These are phyloP conservation scores for Lysiphlebus fabarum DNA, from an alignment of 1,140 invertebrate species.

Conservation along the genomic window DNA sequence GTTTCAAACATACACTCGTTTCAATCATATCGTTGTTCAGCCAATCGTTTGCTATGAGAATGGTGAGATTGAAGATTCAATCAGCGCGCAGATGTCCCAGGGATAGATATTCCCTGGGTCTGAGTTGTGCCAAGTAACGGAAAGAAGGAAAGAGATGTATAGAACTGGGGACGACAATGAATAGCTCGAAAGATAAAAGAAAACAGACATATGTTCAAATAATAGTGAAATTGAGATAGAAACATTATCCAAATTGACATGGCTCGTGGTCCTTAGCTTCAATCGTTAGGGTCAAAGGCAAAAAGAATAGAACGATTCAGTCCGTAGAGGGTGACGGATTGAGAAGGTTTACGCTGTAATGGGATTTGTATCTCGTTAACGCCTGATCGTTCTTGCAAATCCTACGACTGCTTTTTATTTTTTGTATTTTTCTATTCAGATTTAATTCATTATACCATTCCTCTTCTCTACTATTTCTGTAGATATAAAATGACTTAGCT, in stretches of 20 bases:
- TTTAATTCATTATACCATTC: too few relatives aligned
- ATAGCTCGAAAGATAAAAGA: slow-evolving; percentile 24
- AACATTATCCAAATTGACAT: slow-evolving; percentile 53
- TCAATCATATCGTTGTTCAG: slow-evolving; percentile 32
- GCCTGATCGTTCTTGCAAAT: slow-evolving; percentile 52
- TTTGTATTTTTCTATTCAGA: not conserved
- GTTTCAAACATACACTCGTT: slow-evolving; percentile 4
- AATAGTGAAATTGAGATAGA: slow-evolving; percentile 24
- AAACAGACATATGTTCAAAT: slow-evolving; percentile 21
- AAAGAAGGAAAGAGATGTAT: slow-evolving; percentile 18
- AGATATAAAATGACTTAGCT: too few relatives aligned
- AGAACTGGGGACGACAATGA: slow-evolving; percentile 16
- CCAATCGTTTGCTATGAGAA: slow-evolving; percentile 51
- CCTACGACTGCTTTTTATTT: slow-evolving; percentile 31
- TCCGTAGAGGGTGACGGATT: slow-evolving; percentile 51
- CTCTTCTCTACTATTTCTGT: too few relatives aligned
- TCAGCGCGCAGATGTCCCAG: slow-evolving; percentile 56
- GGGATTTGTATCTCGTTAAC: slow-evolving; percentile 58
- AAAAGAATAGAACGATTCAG: slow-evolving; percentile 35
- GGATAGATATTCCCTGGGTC: slow-evolving; percentile 55
- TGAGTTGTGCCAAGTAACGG: slow-evolving; percentile 37
- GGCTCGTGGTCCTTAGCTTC: slow-evolving; percentile 44
- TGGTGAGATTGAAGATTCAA: slow-evolving; percentile 56
- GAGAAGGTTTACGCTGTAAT: slow-evolving; percentile 55
- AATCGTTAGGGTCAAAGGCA: slow-evolving; percentile 15